Percentiles rank a stretch among this genome's conserved stretches.
phyloP scores from a whole-genome alignment of 2,797 vertebrate species.

The Chromobotia macracanthus region DNA sequence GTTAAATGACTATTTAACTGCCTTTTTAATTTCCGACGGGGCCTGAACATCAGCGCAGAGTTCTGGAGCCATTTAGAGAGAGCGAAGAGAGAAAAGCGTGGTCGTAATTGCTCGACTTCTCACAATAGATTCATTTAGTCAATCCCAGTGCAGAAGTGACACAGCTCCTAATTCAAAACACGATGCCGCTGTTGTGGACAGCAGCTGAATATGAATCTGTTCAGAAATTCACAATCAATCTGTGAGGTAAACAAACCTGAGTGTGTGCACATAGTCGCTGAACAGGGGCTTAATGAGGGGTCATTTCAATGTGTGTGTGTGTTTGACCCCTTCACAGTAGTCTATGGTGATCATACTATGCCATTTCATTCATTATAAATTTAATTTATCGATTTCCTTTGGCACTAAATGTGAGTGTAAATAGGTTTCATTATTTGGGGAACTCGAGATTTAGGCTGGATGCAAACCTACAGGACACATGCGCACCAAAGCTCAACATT shows the following conservation, averaged over 20 bases:
- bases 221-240: conserved; percentile 98
- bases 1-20: conserved; percentile 99
- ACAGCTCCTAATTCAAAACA: conserved; percentile 99
- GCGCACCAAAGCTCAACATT: no score
- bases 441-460: no score
- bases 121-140: conserved; percentile 99
- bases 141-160: conserved; percentile 98
- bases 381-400: conserved; percentile 27
- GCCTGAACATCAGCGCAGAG: conserved; percentile 97
- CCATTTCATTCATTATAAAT: conserved; percentile 20
- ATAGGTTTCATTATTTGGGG: not conserved
- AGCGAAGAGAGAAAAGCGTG: conserved; percentile 75
- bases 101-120: conserved; percentile 97
- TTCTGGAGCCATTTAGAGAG: conserved; percentile 87
- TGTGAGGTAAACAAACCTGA: conserved; percentile 85
- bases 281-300: conserved; percentile 78
- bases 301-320: conserved; percentile 55
- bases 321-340: conserved; percentile 25
- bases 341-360: conserved; percentile 23
- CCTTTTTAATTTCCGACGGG: conserved; percentile 97
- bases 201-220: conserved; percentile 99
- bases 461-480: no score
- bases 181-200: conserved; percentile 89
- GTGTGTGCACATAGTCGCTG: conserved; percentile 78
- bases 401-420: conserved; percentile 6